A percentile compares a stretch with the other conserved stretches of the same genome.
phyloP scores from a whole-genome alignment of 2,888 invertebrate species.

The Machimus atricapillus region DNA sequence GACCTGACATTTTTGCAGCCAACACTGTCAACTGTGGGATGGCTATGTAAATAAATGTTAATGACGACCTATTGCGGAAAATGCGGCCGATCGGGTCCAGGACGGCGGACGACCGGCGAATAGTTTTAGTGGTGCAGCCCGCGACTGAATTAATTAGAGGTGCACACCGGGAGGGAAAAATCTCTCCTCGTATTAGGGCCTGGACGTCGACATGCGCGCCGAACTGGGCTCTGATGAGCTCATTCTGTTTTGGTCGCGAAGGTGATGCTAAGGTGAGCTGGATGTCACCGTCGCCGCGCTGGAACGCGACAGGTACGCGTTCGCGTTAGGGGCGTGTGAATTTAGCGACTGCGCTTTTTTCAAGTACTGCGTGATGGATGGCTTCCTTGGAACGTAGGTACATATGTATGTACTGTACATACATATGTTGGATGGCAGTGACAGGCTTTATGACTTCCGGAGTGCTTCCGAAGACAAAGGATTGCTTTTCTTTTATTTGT shows the following conservation, averaged over 20 bases:
- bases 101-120: neutral
- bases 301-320: neutral
- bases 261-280: neutral
- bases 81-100: neutral
- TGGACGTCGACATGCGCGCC: neutral
- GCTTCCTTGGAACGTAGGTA: neutral
- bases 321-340: neutral
- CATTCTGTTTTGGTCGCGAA: neutral
- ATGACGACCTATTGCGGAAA: conserved; percentile 32
- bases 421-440: neutral
- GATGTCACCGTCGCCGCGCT: neutral
- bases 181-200: neutral
- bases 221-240: neutral
- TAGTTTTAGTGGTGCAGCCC: conserved; percentile 3
- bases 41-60: conserved; percentile 37
- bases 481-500: neutral
- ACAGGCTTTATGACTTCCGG: neutral
- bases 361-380: neutral
- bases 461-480: neutral
- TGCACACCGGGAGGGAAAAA: neutral
- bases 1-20: conserved; percentile 32
- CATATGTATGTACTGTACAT: neutral
- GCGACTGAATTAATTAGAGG: conserved; percentile 17
- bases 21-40: conserved; percentile 29
- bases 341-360: neutral